Base-by-base conservation (phyloP, 2,888 invertebrate genomes). In the Drosophila borealis region DNA sequence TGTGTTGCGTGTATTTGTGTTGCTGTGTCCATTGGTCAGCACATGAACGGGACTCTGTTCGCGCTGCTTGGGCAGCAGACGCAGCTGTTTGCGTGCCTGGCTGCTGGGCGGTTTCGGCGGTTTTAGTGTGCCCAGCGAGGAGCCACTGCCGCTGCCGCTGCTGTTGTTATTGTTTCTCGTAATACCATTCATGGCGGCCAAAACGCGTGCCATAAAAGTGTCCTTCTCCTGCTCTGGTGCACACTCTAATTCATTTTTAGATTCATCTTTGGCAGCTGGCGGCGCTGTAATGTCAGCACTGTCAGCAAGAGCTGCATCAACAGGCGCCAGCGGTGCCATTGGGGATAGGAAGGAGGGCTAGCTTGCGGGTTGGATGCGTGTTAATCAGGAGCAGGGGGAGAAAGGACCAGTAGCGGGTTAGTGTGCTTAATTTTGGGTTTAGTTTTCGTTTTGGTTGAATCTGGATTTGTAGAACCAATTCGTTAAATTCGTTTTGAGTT, bases 41-140 rank as follows among this genome's bases (percentile, higher is more conserved):
- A 2, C 46, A 14, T 66, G 39, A 8, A 80, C 74, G 8, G 88
- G 90, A 65, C 90, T 90, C 56, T 78, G 80, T 34, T 86, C 90
- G 13, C 81, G 89, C 64, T 68, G 83, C 65, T 81, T 89, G 61
- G 90, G 88, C 56, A 90, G 60, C 44, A 90, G 70, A 34, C 88
- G 89, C 8, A 86, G 68, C 65, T 90, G 90, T 46, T 90, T 91
- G 44, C 92, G 91, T 45, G 85, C 80, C 63, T 88, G 91, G 46
- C 82, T 86, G 66, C 86, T 84, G 42, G 91, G 91, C 33, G 92
- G 92, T 57, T 88, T 87, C 11, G 92, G 91, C 46, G 92, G 91
- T 46, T 89, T 90, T 6, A 56, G 55, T 5, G 44, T 73, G 56
- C 89, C 81, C 54, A 88, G 46, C 45, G 90, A 88, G 49, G 89